Evolutionary conservation across 2,797 vertebrate species (phyloP), one percentile per base, ranked within the genome.

Genomic region (Sebastes minor): DNA sequence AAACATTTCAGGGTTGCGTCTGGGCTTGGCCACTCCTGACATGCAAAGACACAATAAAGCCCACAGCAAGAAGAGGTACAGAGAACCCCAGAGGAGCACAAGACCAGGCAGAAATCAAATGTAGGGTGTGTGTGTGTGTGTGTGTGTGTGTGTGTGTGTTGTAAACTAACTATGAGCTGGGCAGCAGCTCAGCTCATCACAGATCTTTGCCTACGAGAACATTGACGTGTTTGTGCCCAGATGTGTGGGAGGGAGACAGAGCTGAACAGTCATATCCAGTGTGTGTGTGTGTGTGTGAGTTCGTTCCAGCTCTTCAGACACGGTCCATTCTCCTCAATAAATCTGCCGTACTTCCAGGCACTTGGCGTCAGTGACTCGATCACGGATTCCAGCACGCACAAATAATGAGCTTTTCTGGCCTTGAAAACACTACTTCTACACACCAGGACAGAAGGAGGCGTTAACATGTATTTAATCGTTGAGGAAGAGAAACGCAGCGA

Each of bases 221-320:
- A 93, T 87, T 91, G 89, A 86, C 25, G 75, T 49, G 83, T 88
- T 91, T 92, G 92, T 94, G 87, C 90, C 91, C 91, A 94, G 92
- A 92, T 94, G 92, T 92, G 91, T 93, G 86, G 84, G 89, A 88
- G 86, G 68, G 70, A 80, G 65, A 79, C 82, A 76, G 82, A 85
- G 77, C 72, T 30, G 79, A 88, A 87, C 92, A 90, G 82, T 88
- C 76, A 76, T 65, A 83, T 82, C 42, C 82, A 91, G 77, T 83
- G 85, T 88, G 80, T 52, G 42, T 52, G 46, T 38, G 33, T 35
- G 42, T 46, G 42, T 46, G 42, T 82, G 83, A 78, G 59, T 75
- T 78, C 27, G 11, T 49, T 89, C 81, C 80, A 88, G 65, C 69
- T 81, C 76, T 78, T 89, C 68, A 86, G 82, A 76, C 78, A 72